Evolutionary conservation across 1,140 invertebrate genomes (phyloP).

Genomic region (Rhizoglyphus robini): DNA sequence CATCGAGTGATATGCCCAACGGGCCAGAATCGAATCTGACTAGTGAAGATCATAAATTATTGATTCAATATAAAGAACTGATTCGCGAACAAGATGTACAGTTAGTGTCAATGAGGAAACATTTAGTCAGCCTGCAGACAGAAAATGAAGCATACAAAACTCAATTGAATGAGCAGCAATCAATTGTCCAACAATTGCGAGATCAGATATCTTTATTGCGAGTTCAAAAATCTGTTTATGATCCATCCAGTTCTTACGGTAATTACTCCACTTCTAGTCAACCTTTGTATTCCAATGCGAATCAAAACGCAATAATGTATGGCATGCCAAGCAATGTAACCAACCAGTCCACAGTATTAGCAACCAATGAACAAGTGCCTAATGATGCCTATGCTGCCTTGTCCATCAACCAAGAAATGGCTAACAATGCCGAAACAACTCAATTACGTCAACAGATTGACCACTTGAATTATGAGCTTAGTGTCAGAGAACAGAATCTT

Average conservation of each 20-base stretch:
- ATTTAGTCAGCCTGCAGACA: conserved; percentile 30
- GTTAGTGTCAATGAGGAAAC: conserved; percentile 47
- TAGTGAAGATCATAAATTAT: conserved; percentile 44
- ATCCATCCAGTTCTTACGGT: background rate
- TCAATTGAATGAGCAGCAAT: conserved; percentile 53
- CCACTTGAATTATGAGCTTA: conserved; percentile 7
- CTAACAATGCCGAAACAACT: background rate
- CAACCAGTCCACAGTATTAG: background rate
- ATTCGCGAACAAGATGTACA: conserved; percentile 68
- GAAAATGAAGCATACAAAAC: conserved; percentile 35
- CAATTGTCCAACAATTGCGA: conserved; percentile 56
- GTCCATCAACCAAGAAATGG: background rate
- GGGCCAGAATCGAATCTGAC: conserved; percentile 30
- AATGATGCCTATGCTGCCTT: background rate
- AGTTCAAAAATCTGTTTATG: conserved; percentile 44
- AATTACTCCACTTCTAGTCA: background rate
- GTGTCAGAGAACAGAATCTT: background rate
- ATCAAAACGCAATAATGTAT: background rate
- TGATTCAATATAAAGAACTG: conserved; percentile 70
- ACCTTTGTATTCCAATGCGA: background rate
- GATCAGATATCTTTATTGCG: conserved; percentile 76
- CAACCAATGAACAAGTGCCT: background rate
- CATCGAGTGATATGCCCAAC: conserved; percentile 38
- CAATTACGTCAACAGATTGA: background rate
- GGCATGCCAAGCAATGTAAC: background rate